Conservation (phyloP, 2,113 vertebrate species). For the Dicrurus megarhynchus region DNA sequence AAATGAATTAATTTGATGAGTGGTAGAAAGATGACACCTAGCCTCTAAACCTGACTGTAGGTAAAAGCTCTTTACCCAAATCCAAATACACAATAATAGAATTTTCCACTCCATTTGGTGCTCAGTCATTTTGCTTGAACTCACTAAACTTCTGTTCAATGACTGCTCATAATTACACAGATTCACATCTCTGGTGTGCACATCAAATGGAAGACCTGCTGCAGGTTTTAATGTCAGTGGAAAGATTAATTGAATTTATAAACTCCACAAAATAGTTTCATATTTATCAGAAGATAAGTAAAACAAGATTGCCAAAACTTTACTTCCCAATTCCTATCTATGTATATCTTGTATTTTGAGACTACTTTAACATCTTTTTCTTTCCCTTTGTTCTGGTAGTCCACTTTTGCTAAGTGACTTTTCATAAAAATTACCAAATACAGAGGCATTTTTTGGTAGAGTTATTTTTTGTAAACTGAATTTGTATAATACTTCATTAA, state of each 20-base stretch:
- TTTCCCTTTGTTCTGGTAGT: background rate
- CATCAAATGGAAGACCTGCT: background rate
- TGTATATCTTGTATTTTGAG: background rate
- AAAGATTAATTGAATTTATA: background rate
- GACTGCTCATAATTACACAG: background rate
- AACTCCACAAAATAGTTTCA: background rate
- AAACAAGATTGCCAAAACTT: background rate
- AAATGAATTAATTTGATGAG: background rate
- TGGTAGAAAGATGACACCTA: background rate
- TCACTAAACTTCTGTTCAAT: background rate
- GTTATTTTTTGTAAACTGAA: background rate
- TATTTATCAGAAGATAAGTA: background rate
- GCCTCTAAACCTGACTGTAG: background rate
- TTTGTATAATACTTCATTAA: background rate
- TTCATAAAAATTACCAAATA: background rate
- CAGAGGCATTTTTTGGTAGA: background rate
- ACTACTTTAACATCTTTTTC: background rate
- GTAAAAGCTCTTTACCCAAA: background rate
- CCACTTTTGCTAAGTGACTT: background rate
- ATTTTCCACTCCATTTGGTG: slow-evolving; percentile 28
- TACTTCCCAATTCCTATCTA: background rate
- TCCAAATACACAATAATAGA: background rate
- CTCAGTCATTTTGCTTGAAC: background rate
- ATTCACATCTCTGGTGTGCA: background rate
- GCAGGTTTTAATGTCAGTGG: background rate